These are phyloP conservation scores for Pangasianodon hypophthalmus DNA, from an alignment of 2,113 vertebrate species.

Conservation along the genomic window DNA sequence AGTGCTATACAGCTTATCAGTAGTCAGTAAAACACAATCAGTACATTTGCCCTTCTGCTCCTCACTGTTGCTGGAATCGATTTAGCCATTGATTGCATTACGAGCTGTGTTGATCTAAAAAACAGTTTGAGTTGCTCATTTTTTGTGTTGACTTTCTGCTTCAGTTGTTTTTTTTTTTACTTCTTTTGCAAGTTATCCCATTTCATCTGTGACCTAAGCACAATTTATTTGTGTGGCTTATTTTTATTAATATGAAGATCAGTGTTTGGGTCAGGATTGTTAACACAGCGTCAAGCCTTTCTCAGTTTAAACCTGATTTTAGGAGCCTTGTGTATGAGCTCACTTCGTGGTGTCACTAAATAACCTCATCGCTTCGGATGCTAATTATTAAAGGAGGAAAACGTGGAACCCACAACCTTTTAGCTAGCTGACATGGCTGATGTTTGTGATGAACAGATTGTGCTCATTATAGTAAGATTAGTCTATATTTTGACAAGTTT, in stretches of 20 bases:
- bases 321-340: not conserved
- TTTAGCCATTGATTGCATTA: not conserved
- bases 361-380: not conserved
- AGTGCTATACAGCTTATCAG: not conserved
- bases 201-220: not conserved
- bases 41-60: not conserved
- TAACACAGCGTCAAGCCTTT: not conserved
- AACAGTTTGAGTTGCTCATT: not conserved
- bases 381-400: not conserved
- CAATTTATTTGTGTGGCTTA: not conserved
- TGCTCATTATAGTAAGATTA: not conserved
- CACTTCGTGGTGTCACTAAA: not conserved
- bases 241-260: not conserved
- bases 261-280: not conserved
- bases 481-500: not conserved
- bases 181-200: not conserved
- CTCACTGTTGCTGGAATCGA: not conserved
- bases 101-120: not conserved
- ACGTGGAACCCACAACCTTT: not conserved
- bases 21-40: not conserved
- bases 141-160: not conserved
- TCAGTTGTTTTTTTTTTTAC: not conserved
- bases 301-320: not conserved
- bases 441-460: not conserved
- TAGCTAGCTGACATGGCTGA: not conserved